Evolutionary conservation across 1,140 invertebrate species (phyloP).

Genomic region (Philopotamus ludificatus): DNA sequence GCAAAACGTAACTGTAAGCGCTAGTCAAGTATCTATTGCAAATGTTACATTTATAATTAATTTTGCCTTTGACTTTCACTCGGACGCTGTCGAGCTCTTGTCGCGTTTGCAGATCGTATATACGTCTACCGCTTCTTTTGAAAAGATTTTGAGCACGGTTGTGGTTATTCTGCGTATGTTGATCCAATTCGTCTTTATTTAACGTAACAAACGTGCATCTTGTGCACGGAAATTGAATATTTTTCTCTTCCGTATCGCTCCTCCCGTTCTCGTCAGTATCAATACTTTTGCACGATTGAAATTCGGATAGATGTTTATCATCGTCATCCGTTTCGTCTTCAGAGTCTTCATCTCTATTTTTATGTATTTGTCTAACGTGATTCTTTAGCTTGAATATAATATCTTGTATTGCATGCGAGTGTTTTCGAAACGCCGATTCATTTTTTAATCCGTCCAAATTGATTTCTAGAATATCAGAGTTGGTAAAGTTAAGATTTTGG

Average conservation of each 20-base stretch:
- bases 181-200: conserved; percentile 13
- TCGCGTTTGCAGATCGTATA: conserved; percentile 31
- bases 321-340: background rate
- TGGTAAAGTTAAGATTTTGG: too few relatives aligned
- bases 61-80: conserved; percentile 51
- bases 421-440: background rate
- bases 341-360: background rate
- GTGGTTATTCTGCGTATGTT: conserved; percentile 29
- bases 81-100: conserved; percentile 48
- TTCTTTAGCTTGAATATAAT: background rate
- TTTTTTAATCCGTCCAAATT: too few relatives aligned
- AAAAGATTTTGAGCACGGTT: conserved; percentile 34
- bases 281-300: background rate
- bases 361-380: too few relatives aligned
- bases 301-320: background rate
- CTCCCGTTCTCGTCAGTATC: background rate
- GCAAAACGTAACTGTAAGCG: conserved; percentile 31
- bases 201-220: conserved; percentile 21
- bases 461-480: too few relatives aligned
- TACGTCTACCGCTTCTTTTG: conserved; percentile 37
- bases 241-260: background rate
- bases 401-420: background rate
- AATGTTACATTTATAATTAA: conserved; percentile 47
- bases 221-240: conserved; percentile 22
- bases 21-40: conserved; percentile 33